These are phyloP conservation scores for Rallus crepitans DNA, from an alignment of 2,797 vertebrate genomes.

Conservation along the genomic window DNA sequence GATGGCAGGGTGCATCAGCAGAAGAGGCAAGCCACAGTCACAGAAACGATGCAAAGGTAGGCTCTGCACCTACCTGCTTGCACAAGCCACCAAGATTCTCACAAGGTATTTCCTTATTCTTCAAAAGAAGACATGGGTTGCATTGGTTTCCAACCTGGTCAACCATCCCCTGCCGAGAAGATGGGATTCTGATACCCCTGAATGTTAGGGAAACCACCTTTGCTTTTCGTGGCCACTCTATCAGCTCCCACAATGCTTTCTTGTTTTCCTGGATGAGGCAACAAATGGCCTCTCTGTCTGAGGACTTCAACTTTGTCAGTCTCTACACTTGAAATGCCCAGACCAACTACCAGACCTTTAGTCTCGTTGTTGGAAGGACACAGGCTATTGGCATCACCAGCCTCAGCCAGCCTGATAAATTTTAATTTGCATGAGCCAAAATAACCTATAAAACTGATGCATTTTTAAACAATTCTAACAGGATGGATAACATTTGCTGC, in stretches of 20 bases:
- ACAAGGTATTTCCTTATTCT: not conserved
- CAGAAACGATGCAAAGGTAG: accelerated
- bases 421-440: conserved; percentile 2
- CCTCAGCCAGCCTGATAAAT: conserved; percentile 12
- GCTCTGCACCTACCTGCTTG: not conserved
- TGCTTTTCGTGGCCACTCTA: not conserved
- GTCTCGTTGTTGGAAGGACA: not conserved
- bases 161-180: not conserved
- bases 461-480: conserved; percentile 57
- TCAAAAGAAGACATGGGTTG: not conserved
- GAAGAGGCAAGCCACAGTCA: not conserved
- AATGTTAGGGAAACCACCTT: not conserved
- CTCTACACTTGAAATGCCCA: not conserved
- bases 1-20: not conserved
- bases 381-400: not conserved
- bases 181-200: not conserved
- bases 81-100: not conserved
- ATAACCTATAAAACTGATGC: conserved; percentile 41
- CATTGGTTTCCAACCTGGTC: not conserved
- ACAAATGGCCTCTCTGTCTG: not conserved
- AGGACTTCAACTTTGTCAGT: not conserved
- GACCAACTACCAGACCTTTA: not conserved
- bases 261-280: not conserved
- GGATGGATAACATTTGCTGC: conserved; percentile 10
- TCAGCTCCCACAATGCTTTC: not conserved